Evolutionary conservation across 2,888 invertebrate species (phyloP), one percentile per base, ranked within the genome.

Genomic region (Meta bourneti): DNA sequence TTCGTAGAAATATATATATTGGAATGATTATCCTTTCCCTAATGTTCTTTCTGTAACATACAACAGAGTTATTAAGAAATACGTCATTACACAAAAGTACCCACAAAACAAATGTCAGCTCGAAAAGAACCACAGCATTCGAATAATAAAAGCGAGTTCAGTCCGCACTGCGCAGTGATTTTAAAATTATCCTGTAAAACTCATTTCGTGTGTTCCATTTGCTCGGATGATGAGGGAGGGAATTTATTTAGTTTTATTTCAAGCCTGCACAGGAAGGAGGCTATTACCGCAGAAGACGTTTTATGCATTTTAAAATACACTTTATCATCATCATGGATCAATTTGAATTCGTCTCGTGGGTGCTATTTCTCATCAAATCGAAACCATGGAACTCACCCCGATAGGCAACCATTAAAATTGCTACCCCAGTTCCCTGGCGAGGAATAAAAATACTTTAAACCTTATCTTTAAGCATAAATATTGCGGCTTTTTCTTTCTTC

Each of bases 251-350:
- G 19, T 78, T 19, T 11, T 52, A 78, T 78, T 78, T 54, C 78
- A 4, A 78, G 19, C 19, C 19, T 52, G 9, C 19, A 19, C 78
- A 61, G 16, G 61, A 16, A 61, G 61, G 61, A 61, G 61, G 61
- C 13, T 9, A 61, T 61, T n/a, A 61, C 1, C 7, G 87, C 69
- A 13, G 77, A 19, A 70, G 48, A 70, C n/a, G 11, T 81, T 90
- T 84, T 84, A 91, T 87, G 83, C 48, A 83, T 91, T 87, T 91
- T 87, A 91, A 91, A 91, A 79, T 61, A 70, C 78, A 77, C 54
- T 86, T 77, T 79, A 91, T 91, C 87, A 72, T 77, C 70, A 87
- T 83, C 87, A 87, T 75, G 54, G 69, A 82, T 91, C 87, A 61
- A 79, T 83, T 79, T 61, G 49, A 83, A 88, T 91, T 77, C 20